A percentile compares a stretch with the other conserved stretches of the same genome.
Evolutionary conservation across 2,888 invertebrate species (phyloP).

Genomic region (Halictus quadricinctus): DNA sequence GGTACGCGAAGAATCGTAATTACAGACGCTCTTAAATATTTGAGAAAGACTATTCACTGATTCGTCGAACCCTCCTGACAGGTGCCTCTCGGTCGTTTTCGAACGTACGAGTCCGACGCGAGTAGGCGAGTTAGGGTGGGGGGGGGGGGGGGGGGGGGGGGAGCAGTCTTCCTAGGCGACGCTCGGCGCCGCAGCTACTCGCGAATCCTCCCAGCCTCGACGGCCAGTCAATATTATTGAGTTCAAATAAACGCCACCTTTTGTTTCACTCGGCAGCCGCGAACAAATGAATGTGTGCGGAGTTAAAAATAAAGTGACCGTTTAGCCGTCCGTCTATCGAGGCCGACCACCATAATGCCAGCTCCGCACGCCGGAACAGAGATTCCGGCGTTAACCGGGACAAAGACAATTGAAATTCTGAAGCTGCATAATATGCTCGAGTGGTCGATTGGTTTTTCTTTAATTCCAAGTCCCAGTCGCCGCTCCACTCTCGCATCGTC

Average conservation of each 20-base stretch:
- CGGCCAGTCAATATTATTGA: constrained; percentile 64
- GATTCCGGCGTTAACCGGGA: constrained; percentile 55
- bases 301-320: constrained; percentile 69
- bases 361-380: constrained; percentile 49
- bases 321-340: constrained; percentile 61
- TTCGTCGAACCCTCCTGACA: constrained; percentile 19
- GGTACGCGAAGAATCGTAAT: neutral
- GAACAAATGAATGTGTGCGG: constrained; percentile 50
- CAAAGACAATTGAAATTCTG: constrained; percentile 61
- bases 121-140: neutral
- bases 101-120: neutral
- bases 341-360: constrained; percentile 55
- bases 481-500: constrained; percentile 22
- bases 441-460: constrained; percentile 54
- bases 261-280: constrained; percentile 42
- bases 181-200: constrained; percentile 21
- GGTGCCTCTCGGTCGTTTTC: neutral
- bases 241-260: constrained; percentile 59
- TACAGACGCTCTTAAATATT: constrained; percentile 12
- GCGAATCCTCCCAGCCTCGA: constrained; percentile 22
- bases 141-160: no score
- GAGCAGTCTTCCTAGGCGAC: constrained; percentile 19
- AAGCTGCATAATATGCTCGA: constrained; percentile 45
- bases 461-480: constrained; percentile 41
- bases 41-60: neutral